Percentiles rank a stretch among this genome's conserved stretches.
These are phyloP conservation scores for Eurosta solidaginis DNA, from an alignment of 1,140 invertebrate genomes.

Conservation along the genomic window DNA sequence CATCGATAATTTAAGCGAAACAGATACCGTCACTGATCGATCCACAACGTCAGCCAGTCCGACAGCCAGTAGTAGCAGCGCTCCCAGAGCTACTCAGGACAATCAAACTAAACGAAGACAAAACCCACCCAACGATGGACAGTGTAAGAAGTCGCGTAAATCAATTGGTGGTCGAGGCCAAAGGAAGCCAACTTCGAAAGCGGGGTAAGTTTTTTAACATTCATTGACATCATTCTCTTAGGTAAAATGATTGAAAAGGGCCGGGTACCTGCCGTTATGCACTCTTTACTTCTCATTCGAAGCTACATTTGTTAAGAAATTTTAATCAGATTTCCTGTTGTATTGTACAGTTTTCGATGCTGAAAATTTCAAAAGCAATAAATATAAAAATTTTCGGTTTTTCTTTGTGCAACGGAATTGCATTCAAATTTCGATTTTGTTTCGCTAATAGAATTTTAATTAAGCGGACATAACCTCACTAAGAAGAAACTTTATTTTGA, in stretches of 20 bases:
- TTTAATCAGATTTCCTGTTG: not conserved
- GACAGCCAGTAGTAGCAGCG: not conserved
- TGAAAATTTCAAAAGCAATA: slow-evolving; percentile 29
- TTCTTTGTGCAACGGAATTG: slow-evolving; percentile 6
- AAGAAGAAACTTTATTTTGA: not conserved
- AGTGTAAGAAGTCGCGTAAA: not conserved
- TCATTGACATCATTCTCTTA: not conserved
- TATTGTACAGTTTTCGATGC: slow-evolving; percentile 15
- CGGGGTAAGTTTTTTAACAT: not conserved
- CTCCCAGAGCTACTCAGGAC: not conserved
- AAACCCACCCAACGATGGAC: not conserved
- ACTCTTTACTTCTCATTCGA: not conserved
- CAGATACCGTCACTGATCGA: slow-evolving; percentile 5
- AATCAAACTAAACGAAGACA: not conserved
- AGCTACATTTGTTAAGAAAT: not conserved
- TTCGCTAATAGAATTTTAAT: not conserved
- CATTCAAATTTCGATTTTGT: not conserved
- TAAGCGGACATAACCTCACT: not conserved
- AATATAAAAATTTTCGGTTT: slow-evolving; percentile 24
- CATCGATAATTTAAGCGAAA: slow-evolving; percentile 5
- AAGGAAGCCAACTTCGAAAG: not conserved
- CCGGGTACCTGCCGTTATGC: not conserved
- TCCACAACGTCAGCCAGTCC: not conserved
- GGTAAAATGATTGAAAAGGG: not conserved
- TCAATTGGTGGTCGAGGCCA: not conserved